Evolutionary conservation across 2,888 invertebrate species (phyloP).

Genomic region (Lymantria dispar): DNA sequence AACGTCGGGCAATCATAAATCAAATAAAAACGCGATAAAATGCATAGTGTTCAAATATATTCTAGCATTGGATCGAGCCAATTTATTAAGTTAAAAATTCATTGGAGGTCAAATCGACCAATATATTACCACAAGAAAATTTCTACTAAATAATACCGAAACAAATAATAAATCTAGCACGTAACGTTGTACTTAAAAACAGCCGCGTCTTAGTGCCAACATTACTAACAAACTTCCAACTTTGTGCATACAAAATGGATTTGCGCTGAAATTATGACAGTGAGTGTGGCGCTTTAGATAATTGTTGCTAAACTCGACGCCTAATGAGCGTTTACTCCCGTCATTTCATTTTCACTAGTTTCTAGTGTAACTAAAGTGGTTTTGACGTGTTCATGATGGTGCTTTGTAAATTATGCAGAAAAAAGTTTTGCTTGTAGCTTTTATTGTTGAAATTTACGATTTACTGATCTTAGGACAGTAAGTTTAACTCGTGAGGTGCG

Average conservation of each 20-base stretch:
- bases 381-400: background rate
- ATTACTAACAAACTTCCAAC: slow-evolving; percentile 49
- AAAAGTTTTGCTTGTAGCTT: too few species aligned
- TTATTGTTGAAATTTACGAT: too few species aligned
- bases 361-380: slow-evolving; percentile 4
- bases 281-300: slow-evolving; percentile 57
- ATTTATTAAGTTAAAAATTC: too few species aligned
- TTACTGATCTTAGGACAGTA: too few species aligned
- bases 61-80: too few species aligned
- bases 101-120: too few species aligned
- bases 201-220: slow-evolving; percentile 46
- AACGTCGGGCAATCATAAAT: too few species aligned
- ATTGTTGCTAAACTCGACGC: slow-evolving; percentile 66
- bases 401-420: background rate
- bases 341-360: slow-evolving; percentile 35
- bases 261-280: slow-evolving; percentile 66
- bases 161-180: slow-evolving; percentile 46
- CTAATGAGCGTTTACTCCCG: slow-evolving; percentile 58
- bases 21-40: too few species aligned
- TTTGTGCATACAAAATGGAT: slow-evolving; percentile 70
- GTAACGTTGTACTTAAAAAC: slow-evolving; percentile 54
- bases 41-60: too few species aligned
- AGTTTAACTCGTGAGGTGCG: too few species aligned
- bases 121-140: background rate
- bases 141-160: background rate